Conservation (phyloP, 2,113 vertebrate species). For the Apeltes quadracus region DNA sequence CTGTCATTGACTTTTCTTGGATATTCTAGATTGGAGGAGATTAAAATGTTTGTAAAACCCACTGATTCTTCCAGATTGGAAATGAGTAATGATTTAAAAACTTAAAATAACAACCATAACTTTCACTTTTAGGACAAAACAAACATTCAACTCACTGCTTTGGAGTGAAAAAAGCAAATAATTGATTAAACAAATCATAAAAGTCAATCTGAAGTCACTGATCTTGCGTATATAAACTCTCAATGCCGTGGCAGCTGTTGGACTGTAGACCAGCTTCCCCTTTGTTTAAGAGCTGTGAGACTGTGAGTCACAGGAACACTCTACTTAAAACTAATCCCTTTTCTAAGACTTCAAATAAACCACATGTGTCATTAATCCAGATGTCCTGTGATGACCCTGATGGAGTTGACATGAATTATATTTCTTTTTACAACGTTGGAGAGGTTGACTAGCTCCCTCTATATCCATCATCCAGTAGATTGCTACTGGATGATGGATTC, state of each 20-base stretch:
- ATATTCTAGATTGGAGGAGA: background rate
- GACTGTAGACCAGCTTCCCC: background rate
- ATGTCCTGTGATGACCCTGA: background rate
- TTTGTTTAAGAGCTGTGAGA: conserved; percentile 19
- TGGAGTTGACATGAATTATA: background rate
- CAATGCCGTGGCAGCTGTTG: conserved; percentile 1
- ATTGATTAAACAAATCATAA: conserved; percentile 11
- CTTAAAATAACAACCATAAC: conserved; percentile 17
- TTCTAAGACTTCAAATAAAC: background rate
- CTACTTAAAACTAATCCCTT: background rate
- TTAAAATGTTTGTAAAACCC: conserved; percentile 4
- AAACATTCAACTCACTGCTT: conserved; percentile 23
- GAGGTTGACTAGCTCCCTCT: background rate
- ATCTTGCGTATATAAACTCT: conserved; percentile 3
- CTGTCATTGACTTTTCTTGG: background rate
- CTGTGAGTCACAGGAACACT: conserved; percentile 38
- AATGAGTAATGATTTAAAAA: conserved; percentile 51
- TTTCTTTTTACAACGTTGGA: background rate
- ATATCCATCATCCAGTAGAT: background rate
- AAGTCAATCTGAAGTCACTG: conserved; percentile 6
- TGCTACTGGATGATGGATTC: background rate
- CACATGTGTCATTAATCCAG: background rate
- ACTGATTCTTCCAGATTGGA: conserved; percentile 46
- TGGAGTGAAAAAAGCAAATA: background rate
- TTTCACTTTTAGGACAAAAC: conserved; percentile 19